Evolutionary conservation across 2,888 invertebrate species (phyloP).

Genomic region (Athrips mouffetella): DNA sequence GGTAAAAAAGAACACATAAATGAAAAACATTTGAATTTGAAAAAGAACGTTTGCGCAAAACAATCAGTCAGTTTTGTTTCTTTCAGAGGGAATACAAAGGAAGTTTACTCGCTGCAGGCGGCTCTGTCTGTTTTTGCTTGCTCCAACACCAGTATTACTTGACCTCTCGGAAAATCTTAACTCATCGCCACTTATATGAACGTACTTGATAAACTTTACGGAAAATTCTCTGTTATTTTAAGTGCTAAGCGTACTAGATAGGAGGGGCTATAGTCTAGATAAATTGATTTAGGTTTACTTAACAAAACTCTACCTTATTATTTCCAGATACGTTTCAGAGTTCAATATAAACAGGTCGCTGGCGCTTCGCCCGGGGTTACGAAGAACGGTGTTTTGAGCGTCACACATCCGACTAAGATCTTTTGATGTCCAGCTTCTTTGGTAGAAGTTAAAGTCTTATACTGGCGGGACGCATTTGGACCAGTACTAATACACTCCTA

Average conservation of each 20-base stretch:
- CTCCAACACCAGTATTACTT: too few species aligned
- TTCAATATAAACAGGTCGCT: not conserved
- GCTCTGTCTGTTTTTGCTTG: slow-evolving; percentile 48
- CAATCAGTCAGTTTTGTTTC: slow-evolving; percentile 64
- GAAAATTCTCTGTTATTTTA: too few species aligned
- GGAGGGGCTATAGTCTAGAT: not conserved
- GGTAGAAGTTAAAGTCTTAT: not conserved
- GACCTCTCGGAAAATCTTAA: too few species aligned
- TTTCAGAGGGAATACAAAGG: slow-evolving; percentile 54
- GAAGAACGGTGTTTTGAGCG: slow-evolving; percentile 52
- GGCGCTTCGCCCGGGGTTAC: slow-evolving; percentile 33
- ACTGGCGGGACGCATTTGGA: too few species aligned
- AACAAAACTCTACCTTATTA: too few species aligned
- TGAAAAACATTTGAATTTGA: slow-evolving; percentile 20
- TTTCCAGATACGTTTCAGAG: too few species aligned
- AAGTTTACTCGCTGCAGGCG: slow-evolving; percentile 54
- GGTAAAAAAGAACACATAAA: too few species aligned
- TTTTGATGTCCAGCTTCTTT: not conserved
- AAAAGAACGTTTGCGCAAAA: slow-evolving; percentile 46
- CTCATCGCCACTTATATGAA: too few species aligned
- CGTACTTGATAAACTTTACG: too few species aligned
- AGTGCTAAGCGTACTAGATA: too few species aligned
- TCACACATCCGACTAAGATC: not conserved
- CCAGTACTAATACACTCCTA: too few species aligned
- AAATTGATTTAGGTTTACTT: too few species aligned